Percentiles rank a stretch among this genome's conserved stretches.
Evolutionary conservation across 2,113 vertebrate species (phyloP).

Genomic region (Aptenodytes patagonicus): DNA sequence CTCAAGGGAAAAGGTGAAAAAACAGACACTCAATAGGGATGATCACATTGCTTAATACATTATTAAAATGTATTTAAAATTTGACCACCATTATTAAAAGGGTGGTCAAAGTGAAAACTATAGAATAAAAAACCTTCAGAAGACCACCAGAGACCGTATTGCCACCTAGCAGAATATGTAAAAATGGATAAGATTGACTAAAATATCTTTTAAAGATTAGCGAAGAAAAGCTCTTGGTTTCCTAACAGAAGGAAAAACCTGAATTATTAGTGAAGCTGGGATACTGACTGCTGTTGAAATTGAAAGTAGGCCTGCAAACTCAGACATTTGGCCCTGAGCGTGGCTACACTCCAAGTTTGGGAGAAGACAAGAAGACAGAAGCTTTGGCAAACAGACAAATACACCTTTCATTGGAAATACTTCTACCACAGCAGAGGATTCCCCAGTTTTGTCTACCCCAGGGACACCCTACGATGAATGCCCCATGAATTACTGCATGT

Average conservation of each 20-base stretch:
- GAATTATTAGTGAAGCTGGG: not conserved
- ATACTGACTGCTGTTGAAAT: not conserved
- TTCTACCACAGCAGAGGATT: not conserved
- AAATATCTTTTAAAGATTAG: not conserved
- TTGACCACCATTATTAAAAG: not conserved
- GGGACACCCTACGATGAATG: not conserved
- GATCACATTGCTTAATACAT: not conserved
- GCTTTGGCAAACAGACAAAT: not conserved
- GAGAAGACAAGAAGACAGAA: not conserved
- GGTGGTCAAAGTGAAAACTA: not conserved
- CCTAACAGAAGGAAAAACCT: not conserved
- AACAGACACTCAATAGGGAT: not conserved
- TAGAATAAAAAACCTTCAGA: not conserved
- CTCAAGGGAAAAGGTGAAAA: not conserved
- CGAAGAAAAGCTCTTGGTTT: not conserved
- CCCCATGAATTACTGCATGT: not conserved
- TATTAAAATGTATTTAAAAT: too few relatives aligned
- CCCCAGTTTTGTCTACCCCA: not conserved
- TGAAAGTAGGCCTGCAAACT: not conserved
- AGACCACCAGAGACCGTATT: not conserved
- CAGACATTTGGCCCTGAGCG: not conserved
- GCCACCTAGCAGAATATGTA: not conserved
- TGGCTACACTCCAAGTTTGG: not conserved
- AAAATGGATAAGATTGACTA: not conserved
- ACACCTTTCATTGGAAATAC: not conserved